These are phyloP conservation scores for Invenusta paracnida DNA, from an alignment of 2,888 invertebrate species.

Conservation along the genomic window DNA sequence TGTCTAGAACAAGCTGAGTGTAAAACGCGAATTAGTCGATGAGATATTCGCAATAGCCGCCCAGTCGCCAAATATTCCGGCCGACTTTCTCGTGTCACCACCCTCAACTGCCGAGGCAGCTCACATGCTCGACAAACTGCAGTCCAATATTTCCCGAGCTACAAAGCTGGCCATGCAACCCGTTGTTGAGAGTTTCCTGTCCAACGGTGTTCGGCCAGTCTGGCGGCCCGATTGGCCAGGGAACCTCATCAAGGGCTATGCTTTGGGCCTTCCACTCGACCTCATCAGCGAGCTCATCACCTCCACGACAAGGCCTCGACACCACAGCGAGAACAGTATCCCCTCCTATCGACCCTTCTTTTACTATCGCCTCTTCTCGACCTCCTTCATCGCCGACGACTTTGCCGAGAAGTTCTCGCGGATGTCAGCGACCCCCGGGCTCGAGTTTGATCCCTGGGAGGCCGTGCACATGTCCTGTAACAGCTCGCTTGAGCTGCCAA, in stretches of 20 bases:
- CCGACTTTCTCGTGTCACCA: too few species aligned
- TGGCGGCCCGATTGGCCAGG: not conserved
- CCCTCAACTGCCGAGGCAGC: too few species aligned
- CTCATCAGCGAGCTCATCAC: not conserved
- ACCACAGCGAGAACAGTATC: not conserved
- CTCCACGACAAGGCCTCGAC: not conserved
- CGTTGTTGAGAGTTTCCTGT: not conserved
- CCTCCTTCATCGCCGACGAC: not conserved
- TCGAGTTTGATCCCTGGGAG: not conserved
- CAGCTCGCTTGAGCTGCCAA: not conserved
- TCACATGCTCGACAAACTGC: too few species aligned
- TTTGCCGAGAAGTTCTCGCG: not conserved
- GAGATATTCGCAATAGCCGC: too few species aligned
- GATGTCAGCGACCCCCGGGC: not conserved
- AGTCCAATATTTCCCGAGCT: too few species aligned
- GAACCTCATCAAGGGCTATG: not conserved
- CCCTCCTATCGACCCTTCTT: not conserved
- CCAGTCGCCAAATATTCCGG: too few species aligned
- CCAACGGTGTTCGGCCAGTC: not conserved
- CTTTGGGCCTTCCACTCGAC: not conserved
- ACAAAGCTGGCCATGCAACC: not conserved
- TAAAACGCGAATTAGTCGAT: too few species aligned
- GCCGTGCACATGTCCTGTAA: not conserved
- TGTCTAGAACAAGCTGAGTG: too few species aligned
- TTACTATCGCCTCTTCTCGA: not conserved